Evolutionary conservation across 2,888 invertebrate genomes (phyloP).

Genomic region (Stomorhina lunata): DNA sequence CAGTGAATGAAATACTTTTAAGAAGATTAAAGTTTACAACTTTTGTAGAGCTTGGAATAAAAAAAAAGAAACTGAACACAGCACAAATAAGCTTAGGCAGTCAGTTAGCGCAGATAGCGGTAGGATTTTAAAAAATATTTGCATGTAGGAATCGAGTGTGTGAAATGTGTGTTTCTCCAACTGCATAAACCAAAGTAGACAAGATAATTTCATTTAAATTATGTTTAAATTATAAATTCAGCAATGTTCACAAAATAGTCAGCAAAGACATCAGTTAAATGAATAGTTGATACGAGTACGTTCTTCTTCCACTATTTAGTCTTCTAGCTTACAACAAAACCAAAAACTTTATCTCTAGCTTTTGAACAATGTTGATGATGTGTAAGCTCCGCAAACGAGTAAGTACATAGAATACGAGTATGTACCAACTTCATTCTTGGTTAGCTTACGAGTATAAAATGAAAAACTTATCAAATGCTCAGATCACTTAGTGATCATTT

Average conservation of each 20-base stretch:
- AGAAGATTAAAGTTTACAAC: slow-evolving; percentile 64
- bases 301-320: not conserved
- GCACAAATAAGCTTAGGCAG: slow-evolving; percentile 21
- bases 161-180: not conserved
- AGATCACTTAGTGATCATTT: slow-evolving; percentile 67
- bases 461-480: slow-evolving; percentile 64
- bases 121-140: slow-evolving; percentile 41
- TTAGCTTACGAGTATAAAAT: slow-evolving; percentile 10
- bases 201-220: slow-evolving; percentile 66
- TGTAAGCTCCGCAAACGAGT: not conserved
- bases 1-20: slow-evolving; percentile 66
- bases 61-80: not conserved
- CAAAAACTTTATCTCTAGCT: slow-evolving; percentile 60
- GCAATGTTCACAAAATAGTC: not conserved
- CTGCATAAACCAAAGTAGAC: slow-evolving; percentile 53
- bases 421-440: not conserved
- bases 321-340: slow-evolving; percentile 6
- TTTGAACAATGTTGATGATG: slow-evolving; percentile 57
- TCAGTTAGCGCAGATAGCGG: slow-evolving; percentile 45
- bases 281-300: too few relatives aligned
- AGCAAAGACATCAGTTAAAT: not conserved
- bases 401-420: not conserved
- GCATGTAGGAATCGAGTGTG: slow-evolving; percentile 8
- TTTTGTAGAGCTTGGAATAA: slow-evolving; percentile 18
- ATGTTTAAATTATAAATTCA: slow-evolving; percentile 66